These are phyloP conservation scores for Picus viridis DNA, from an alignment of 2,797 vertebrate genomes.

Conservation along the genomic window DNA sequence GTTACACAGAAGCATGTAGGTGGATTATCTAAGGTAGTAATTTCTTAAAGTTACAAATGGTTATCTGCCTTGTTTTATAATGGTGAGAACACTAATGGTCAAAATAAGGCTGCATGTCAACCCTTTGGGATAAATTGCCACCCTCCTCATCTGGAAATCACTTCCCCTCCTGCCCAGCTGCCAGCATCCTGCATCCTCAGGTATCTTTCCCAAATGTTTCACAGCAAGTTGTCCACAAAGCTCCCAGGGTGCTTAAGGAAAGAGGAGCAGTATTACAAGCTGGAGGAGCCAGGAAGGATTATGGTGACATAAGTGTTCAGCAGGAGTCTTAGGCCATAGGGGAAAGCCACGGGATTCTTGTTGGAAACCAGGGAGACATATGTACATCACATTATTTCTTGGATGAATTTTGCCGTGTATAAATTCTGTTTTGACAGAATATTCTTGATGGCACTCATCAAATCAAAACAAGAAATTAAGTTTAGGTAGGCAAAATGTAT, in stretches of 20 bases:
- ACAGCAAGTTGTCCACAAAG: neutral
- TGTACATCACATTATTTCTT: neutral
- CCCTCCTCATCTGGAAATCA: neutral
- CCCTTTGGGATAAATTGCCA: neutral
- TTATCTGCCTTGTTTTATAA: neutral
- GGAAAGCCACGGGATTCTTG: neutral
- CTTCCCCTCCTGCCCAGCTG: neutral
- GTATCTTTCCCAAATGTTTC: neutral
- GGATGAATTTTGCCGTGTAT: neutral
- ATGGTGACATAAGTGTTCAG: neutral
- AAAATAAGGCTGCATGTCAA: neutral
- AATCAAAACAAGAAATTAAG: constrained; percentile 13
- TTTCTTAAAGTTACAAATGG: neutral
- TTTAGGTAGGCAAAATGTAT: constrained; percentile 41
- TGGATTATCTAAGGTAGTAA: neutral
- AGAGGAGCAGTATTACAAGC: neutral
- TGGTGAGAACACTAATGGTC: neutral
- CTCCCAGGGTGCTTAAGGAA: neutral
- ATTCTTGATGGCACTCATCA: neutral
- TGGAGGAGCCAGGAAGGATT: neutral
- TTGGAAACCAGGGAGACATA: neutral
- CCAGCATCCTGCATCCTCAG: neutral
- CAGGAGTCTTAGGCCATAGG: neutral
- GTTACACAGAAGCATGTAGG: neutral
- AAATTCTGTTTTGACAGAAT: constrained; percentile 7